Conservation (phyloP, 1,140 invertebrate species). For the Bombus vancouverensis region DNA sequence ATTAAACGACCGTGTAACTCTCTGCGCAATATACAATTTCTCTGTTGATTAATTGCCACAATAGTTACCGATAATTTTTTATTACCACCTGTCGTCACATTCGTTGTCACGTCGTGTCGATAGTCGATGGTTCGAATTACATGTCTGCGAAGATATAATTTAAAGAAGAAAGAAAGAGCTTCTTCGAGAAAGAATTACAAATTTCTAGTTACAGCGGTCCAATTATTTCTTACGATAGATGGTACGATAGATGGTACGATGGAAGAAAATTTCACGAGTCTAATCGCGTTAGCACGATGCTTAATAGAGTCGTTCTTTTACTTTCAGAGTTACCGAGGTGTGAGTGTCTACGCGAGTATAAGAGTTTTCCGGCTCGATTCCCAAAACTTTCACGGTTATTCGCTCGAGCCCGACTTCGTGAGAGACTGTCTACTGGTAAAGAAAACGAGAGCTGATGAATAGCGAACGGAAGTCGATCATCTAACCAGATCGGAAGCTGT, state of each 20-base stretch:
- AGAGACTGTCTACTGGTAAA: constrained; percentile 52
- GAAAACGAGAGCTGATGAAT: constrained; percentile 46
- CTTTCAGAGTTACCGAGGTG: constrained; percentile 38
- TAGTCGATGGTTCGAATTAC: too few relatives aligned
- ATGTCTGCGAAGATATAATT: too few relatives aligned
- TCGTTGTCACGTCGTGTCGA: too few relatives aligned
- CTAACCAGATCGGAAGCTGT: constrained; percentile 60
- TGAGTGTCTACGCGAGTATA: constrained; percentile 45
- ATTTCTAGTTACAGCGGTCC: neutral
- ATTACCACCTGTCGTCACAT: too few relatives aligned
- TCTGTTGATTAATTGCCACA: neutral
- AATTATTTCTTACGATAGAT: too few relatives aligned
- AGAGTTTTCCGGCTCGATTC: constrained; percentile 55
- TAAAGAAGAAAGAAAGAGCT: too few relatives aligned
- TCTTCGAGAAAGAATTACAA: neutral
- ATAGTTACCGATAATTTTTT: too few relatives aligned
- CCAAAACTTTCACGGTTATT: constrained; percentile 65
- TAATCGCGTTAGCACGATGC: neutral
- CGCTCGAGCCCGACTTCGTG: constrained; percentile 39
- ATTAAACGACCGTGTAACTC: neutral
- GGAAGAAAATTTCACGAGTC: neutral
- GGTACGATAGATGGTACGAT: neutral
- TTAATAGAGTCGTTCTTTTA: constrained; percentile 21
- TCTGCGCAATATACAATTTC: neutral
- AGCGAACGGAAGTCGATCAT: constrained; percentile 58